A percentile compares a stretch with the other conserved stretches of the same genome.
Conservation (phyloP, 2,888 invertebrate species). For the Pandemis heparana region DNA sequence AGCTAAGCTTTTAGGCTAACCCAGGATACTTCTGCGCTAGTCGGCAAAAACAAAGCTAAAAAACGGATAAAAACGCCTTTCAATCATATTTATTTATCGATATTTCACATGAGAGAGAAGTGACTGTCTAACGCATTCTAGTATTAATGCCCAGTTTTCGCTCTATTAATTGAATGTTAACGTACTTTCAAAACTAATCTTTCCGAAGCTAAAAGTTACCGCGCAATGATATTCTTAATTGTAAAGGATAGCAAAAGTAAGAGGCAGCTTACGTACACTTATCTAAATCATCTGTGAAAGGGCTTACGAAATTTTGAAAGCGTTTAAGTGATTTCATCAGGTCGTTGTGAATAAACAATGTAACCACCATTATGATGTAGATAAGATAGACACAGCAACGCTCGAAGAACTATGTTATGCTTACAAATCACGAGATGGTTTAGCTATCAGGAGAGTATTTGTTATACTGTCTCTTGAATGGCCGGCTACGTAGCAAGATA, state of each 20-base stretch:
- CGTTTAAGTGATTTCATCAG: constrained; percentile 40
- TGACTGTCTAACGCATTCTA: not conserved
- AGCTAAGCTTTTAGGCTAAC: no score
- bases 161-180: not conserved
- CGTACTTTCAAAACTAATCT: constrained; percentile 12
- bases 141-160: not conserved
- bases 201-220: not conserved
- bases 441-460: constrained; percentile 27
- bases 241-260: constrained; percentile 1
- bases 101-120: not conserved
- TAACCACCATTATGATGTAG: constrained; percentile 34
- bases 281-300: constrained; percentile 27
- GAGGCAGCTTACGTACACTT: not conserved
- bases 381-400: constrained; percentile 37
- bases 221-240: not conserved
- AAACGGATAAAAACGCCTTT: not conserved
- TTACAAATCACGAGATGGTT: constrained; percentile 22
- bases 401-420: not conserved
- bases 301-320: constrained; percentile 19
- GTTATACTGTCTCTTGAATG: constrained; percentile 31
- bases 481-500: constrained; percentile 21
- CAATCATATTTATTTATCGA: not conserved
- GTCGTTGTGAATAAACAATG: constrained; percentile 32
- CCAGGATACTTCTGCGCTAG: no score
- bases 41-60: not conserved